Evolutionary conservation across 2,888 invertebrate genomes (phyloP), one percentile per base, ranked within the genome.

Genomic region (Hylaea fasciaria): DNA sequence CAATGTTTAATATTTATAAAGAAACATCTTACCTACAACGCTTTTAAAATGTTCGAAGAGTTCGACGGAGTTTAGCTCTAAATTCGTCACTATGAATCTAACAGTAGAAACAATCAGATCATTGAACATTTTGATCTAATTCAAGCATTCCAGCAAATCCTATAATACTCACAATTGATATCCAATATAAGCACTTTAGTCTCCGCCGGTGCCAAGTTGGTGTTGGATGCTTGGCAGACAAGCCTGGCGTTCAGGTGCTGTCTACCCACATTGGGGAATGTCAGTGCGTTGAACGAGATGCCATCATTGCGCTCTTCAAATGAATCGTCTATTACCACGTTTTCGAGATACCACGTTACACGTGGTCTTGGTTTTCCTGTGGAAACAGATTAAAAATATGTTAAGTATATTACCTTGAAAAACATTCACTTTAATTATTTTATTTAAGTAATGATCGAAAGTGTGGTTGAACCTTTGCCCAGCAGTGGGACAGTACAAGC

Each of bases 151-250:
- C 32, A 32, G 1, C 32, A 32, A 32, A 32, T 32, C 32, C 5
- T 1, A 7, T 9, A 1, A 16, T 53, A 96, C 97, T 96, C 91
- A 97, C 97, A 93, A 89, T 97, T 97, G 70, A 97, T 94, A 87
- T 97, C 96, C 83, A 97, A 92, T 72, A 96, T 95, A 76, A 96
- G 94, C 70, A 96, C 94, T 87, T 95, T 96, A 73, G 95, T 94
- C 80, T 95, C 94, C 10, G 97, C 96, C 51, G 94, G 94, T 44
- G 96, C 95, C 74, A 97, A 91, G 85, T 96, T 96, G 68, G 97
- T 97, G 86, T 97, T 97, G 76, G 95, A 95, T 29, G 97, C 97
- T 87, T 97, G 96, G 89, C 97, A 97, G 76, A 96, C 95, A 77
- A 97, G 95, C 76, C 96, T 93, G 60, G 96, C 94, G 86, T 97